A percentile compares a stretch with the other conserved stretches of the same genome.
Evolutionary conservation across 1,140 invertebrate genomes (phyloP).

Genomic region (Periplaneta americana): DNA sequence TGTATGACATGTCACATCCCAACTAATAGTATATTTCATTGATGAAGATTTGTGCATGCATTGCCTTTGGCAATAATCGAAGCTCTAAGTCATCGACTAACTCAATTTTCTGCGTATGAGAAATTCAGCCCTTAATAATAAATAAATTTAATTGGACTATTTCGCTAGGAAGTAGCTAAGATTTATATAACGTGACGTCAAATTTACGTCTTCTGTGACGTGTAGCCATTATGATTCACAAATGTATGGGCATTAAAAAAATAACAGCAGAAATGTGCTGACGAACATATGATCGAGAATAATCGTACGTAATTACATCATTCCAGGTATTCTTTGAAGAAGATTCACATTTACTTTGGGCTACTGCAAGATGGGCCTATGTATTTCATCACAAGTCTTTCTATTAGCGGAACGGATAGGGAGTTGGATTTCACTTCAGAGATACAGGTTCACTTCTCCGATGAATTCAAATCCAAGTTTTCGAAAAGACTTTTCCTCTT

Average conservation of each 20-base stretch:
- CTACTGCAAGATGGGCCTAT: neutral
- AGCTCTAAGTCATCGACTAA: neutral
- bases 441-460: too few species aligned
- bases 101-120: neutral
- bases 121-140: neutral
- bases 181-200: neutral
- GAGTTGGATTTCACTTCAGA: too few species aligned
- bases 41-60: neutral
- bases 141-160: neutral
- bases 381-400: too few species aligned
- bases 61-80: neutral
- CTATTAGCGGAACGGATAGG: too few species aligned
- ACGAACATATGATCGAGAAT: neutral
- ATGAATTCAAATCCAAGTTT: too few species aligned
- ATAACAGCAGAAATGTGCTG: neutral
- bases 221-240: neutral
- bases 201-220: neutral
- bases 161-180: neutral
- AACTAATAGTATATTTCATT: neutral
- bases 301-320: neutral
- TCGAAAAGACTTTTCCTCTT: too few species aligned
- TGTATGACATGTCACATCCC: neutral
- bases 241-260: neutral
- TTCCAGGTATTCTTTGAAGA: neutral
- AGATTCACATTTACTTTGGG: too few species aligned